These are phyloP conservation scores for Helostoma temminkii DNA, from an alignment of 2,797 vertebrate species.

Conservation along the genomic window DNA sequence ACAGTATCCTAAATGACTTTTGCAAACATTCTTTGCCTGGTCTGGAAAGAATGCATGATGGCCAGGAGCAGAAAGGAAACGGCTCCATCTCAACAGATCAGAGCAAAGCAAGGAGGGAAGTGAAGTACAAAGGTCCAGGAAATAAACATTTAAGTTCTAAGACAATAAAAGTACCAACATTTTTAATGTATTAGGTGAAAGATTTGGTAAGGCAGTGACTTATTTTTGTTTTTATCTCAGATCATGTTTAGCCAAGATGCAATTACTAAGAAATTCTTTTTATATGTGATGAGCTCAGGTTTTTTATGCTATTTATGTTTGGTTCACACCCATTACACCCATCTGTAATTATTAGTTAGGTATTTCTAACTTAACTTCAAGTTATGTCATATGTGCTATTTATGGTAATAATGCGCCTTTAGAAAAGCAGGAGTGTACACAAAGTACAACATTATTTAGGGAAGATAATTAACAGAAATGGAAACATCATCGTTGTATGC, in stretches of 20 bases:
- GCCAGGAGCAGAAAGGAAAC: slow-evolving; percentile 18
- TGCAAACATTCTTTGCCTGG: slow-evolving; percentile 30
- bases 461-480: not conserved
- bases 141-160: slow-evolving; percentile 32
- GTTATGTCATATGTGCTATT: too few relatives aligned
- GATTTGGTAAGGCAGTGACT: slow-evolving; percentile 6
- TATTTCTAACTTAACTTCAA: too few relatives aligned
- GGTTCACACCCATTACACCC: slow-evolving; percentile 1
- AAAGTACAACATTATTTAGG: not conserved
- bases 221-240: slow-evolving; percentile 6
- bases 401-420: too few relatives aligned
- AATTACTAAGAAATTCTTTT: slow-evolving; percentile 56
- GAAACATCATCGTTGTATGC: not conserved
- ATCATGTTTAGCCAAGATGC: slow-evolving; percentile 41
- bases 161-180: not conserved
- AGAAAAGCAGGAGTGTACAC: not conserved
- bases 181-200: slow-evolving; percentile 26
- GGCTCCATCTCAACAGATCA: slow-evolving; percentile 20
- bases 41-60: slow-evolving; percentile 53
- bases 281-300: slow-evolving; percentile 21
- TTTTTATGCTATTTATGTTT: slow-evolving; percentile 6
- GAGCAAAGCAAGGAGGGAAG: not conserved
- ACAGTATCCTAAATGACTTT: slow-evolving; percentile 30
- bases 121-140: not conserved
- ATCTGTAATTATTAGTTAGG: too few relatives aligned